A percentile compares a stretch with the other conserved stretches of the same genome.
These are phyloP conservation scores for Rynchops niger DNA, from an alignment of 2,113 vertebrate species.

Conservation along the genomic window DNA sequence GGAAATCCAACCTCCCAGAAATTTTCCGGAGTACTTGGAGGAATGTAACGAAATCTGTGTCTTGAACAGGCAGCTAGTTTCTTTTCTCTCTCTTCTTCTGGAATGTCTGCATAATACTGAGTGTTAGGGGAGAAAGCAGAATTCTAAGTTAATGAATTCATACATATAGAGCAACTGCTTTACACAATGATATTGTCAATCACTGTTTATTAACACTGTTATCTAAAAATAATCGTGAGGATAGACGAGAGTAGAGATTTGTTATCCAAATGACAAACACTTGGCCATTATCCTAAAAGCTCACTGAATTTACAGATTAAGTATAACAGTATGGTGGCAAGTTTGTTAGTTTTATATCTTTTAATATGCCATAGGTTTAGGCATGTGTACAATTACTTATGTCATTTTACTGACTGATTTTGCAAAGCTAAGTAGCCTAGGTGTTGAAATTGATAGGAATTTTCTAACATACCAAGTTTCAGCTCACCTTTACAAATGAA, in stretches of 20 bases:
- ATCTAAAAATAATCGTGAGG: not conserved
- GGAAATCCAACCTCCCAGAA: slow-evolving; percentile 99
- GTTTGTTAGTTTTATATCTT: not conserved
- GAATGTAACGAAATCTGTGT: slow-evolving; percentile 89
- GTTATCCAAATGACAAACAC: not conserved
- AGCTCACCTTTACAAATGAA: not conserved
- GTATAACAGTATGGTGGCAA: not conserved
- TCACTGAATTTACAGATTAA: not conserved
- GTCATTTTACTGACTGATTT: not conserved
- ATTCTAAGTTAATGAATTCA: not conserved
- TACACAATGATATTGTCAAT: not conserved
- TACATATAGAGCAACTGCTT: not conserved
- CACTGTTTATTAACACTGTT: not conserved
- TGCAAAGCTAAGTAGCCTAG: not conserved
- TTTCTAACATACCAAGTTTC: not conserved
- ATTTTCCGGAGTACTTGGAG: slow-evolving; percentile 92
- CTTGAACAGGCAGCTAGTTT: slow-evolving; percentile 91
- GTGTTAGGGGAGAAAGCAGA: not conserved
- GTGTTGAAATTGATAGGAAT: not conserved
- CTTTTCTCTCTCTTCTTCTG: slow-evolving; percentile 87
- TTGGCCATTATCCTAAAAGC: not conserved
- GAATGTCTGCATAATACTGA: slow-evolving; percentile 92
- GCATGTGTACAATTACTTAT: not conserved
- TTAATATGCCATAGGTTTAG: not conserved
- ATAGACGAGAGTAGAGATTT: not conserved